Evolutionary conservation across 2,888 invertebrate species (phyloP).

Genomic region (Anarsia innoxiella): DNA sequence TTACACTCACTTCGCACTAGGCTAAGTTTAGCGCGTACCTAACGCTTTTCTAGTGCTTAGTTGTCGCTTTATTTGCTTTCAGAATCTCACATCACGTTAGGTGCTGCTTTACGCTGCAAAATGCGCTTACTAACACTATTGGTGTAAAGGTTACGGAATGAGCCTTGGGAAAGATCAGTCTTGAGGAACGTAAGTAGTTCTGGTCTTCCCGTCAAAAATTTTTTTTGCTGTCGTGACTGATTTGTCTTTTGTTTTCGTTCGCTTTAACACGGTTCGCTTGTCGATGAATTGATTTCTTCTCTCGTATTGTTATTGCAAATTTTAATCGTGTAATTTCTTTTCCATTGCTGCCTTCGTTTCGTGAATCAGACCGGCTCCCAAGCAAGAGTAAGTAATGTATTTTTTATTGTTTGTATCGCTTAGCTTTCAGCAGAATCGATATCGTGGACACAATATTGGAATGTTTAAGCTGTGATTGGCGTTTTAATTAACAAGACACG

Average conservation of each 20-base stretch:
- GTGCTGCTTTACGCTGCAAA: constrained; percentile 37
- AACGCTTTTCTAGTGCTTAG: constrained; percentile 64
- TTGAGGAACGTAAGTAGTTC: constrained; percentile 36
- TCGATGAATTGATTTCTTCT: no score
- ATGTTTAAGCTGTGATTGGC: constrained; percentile 45
- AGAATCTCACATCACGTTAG: constrained; percentile 39
- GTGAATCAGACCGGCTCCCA: constrained; percentile 81
- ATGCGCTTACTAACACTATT: constrained; percentile 41
- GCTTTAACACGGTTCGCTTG: constrained; percentile 39
- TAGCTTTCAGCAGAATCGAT: constrained; percentile 53
- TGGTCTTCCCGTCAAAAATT: constrained; percentile 38
- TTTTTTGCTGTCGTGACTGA: constrained; percentile 19
- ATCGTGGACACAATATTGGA: constrained; percentile 40
- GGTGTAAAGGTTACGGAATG: constrained; percentile 29
- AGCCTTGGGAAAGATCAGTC: constrained; percentile 34
- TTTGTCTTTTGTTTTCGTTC: constrained; percentile 21
- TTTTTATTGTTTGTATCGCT: constrained; percentile 32
- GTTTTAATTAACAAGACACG: constrained; percentile 25
- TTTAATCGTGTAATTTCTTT: constrained; percentile 56
- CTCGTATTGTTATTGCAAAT: no score
- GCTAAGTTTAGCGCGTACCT: constrained; percentile 54
- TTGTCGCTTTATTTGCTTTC: constrained; percentile 59
- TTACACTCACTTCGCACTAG: constrained; percentile 61
- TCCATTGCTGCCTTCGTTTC: constrained; percentile 52
- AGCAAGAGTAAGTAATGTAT: constrained; percentile 78